Conservation (phyloP, 2,888 invertebrate species). For the Pheosia tremula region DNA sequence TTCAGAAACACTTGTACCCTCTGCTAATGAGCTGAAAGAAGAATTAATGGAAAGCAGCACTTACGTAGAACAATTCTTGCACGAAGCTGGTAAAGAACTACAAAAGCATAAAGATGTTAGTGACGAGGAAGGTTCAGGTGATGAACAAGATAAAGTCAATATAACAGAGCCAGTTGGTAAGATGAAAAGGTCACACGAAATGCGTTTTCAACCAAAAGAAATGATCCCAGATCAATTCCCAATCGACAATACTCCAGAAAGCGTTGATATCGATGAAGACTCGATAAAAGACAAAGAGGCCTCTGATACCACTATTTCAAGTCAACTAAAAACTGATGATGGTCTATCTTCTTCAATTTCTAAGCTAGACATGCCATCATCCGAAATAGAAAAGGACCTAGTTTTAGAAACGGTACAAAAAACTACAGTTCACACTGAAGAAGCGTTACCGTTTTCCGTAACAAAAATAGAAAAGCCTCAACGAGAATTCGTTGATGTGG, state of each 20-base stretch:
- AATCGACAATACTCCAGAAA: conserved; percentile 68
- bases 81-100: conserved; percentile 67
- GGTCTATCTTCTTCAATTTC: conserved; percentile 75
- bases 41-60: conserved; percentile 88
- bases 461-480: conserved; percentile 67
- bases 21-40: conserved; percentile 92
- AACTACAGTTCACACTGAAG: conserved; percentile 41
- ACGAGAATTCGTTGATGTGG: conserved; percentile 78
- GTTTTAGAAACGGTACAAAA: conserved; percentile 61
- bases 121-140: conserved; percentile 83
- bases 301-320: conserved; percentile 77
- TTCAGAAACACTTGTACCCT: conserved; percentile 96
- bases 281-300: conserved; percentile 71
- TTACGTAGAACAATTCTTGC: conserved; percentile 81
- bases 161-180: conserved; percentile 85
- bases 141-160: conserved; percentile 78
- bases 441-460: conserved; percentile 69
- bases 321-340: conserved; percentile 76
- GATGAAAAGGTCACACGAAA: conserved; percentile 96
- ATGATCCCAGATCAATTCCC: conserved; percentile 80
- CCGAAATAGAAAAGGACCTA: conserved; percentile 58
- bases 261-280: conserved; percentile 72
- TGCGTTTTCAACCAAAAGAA: conserved; percentile 91
- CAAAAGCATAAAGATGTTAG: conserved; percentile 75
- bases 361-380: conserved; percentile 70